These are phyloP conservation scores for Malthinus seriepunctatus DNA, from an alignment of 2,888 invertebrate species.

Conservation along the genomic window DNA sequence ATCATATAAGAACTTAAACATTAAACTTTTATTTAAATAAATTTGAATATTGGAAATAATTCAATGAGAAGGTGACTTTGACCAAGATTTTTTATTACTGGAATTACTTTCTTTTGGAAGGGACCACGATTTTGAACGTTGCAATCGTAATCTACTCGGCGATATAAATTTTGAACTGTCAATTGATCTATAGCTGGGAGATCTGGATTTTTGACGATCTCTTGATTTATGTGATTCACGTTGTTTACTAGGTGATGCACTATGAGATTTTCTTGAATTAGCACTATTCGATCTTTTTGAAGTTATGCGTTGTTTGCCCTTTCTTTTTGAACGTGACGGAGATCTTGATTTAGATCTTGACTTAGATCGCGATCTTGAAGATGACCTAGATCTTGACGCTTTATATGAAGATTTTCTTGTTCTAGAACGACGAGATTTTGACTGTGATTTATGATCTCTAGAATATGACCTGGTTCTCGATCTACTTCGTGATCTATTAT, in stretches of 20 bases:
- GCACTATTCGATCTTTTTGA: neutral
- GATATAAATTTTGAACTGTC: conserved; percentile 50
- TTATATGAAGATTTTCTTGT: conserved; percentile 40
- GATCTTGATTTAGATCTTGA: conserved; percentile 41
- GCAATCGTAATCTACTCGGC: conserved; percentile 44
- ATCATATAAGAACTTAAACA: too few species aligned
- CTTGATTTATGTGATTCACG: conserved; percentile 26
- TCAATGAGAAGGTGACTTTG: conserved; percentile 53
- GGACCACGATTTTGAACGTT: conserved; percentile 65
- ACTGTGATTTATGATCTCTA: neutral
- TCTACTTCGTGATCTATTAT: conserved; percentile 33
- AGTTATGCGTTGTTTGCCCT: neutral
- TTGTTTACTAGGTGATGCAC: conserved; percentile 30
- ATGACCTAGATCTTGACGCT: conserved; percentile 40
- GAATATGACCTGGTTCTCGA: conserved; percentile 20
- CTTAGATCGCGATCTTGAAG: conserved; percentile 36
- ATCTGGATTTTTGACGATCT: conserved; percentile 8
- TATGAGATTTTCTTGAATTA: neutral
- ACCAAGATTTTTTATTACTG: conserved; percentile 58
- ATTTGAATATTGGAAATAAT: too few species aligned
- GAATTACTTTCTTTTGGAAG: conserved; percentile 58
- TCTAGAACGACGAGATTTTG: conserved; percentile 15
- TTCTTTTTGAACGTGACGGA: conserved; percentile 5
- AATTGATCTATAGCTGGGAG: conserved; percentile 39
- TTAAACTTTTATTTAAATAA: too few species aligned